phyloP scores from a whole-genome alignment of 2,797 vertebrate species.

The Anabacerthia variegaticeps region DNA sequence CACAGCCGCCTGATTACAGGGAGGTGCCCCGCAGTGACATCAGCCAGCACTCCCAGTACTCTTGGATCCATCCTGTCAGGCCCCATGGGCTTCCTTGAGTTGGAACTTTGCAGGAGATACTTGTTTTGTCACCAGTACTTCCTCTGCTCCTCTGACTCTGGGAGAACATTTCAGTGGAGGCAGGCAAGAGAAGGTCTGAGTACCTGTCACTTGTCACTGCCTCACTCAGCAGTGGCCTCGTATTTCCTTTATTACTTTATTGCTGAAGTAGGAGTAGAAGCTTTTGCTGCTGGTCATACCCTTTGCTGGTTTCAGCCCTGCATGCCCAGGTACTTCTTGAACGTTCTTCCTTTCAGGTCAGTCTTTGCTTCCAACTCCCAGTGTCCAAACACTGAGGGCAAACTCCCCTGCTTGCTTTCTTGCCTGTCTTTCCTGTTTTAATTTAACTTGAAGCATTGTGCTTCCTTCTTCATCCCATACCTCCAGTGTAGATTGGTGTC shows the following conservation, averaged over 20 bases:
- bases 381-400: too few relatives aligned
- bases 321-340: not conserved
- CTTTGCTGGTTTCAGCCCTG: not conserved
- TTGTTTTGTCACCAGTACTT: not conserved
- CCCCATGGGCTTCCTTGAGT: not conserved
- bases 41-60: not conserved
- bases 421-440: not conserved
- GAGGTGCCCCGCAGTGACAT: not conserved
- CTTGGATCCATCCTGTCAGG: not conserved
- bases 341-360: not conserved
- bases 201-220: not conserved
- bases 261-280: not conserved
- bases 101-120: not conserved
- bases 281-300: not conserved
- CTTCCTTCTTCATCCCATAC: not conserved
- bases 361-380: not conserved
- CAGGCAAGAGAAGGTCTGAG: not conserved
- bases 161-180: not conserved
- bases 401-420: not conserved
- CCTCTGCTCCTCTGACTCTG: not conserved
- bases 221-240: not conserved
- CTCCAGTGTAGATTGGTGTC: not conserved
- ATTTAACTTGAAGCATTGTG: not conserved
- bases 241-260: not conserved
- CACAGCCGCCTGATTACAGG: not conserved